Evolutionary conservation across 1,140 invertebrate species (phyloP).

Genomic region (Saxidomus purpurata): DNA sequence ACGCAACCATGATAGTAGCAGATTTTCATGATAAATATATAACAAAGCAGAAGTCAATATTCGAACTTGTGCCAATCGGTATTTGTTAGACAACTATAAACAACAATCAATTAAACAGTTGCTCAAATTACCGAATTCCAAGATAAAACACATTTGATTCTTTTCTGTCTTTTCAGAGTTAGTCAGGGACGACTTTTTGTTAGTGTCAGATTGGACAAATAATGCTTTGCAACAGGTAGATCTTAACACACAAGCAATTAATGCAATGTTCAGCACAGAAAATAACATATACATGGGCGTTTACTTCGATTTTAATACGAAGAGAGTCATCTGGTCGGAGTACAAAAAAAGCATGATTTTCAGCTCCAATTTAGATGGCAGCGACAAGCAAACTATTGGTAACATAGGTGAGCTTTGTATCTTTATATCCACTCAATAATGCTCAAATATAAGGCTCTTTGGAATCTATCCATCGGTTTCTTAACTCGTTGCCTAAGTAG

Average conservation of each 20-base stretch:
- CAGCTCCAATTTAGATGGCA: neutral
- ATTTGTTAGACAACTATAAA: no score
- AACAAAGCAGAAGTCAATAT: no score
- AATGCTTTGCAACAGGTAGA: neutral
- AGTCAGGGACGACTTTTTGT: neutral
- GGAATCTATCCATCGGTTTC: no score
- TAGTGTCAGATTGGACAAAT: neutral
- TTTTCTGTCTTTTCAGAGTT: neutral
- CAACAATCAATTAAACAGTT: no score
- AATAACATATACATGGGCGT: neutral
- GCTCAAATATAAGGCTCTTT: no score
- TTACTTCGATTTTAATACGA: neutral
- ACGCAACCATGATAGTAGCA: no score
- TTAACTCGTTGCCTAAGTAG: no score
- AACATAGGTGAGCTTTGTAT: constrained; percentile 31
- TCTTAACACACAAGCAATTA: neutral
- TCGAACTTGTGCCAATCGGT: no score
- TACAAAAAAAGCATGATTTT: neutral
- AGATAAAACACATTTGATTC: no score
- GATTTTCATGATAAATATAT: no score
- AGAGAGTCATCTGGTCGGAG: neutral
- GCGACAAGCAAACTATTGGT: neutral
- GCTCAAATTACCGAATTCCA: no score
- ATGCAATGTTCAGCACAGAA: neutral
- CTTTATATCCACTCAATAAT: no score